Evolutionary conservation across 2,888 invertebrate species (phyloP), one percentile per base, ranked within the genome.

Genomic region (Himalopsyche japonica): DNA sequence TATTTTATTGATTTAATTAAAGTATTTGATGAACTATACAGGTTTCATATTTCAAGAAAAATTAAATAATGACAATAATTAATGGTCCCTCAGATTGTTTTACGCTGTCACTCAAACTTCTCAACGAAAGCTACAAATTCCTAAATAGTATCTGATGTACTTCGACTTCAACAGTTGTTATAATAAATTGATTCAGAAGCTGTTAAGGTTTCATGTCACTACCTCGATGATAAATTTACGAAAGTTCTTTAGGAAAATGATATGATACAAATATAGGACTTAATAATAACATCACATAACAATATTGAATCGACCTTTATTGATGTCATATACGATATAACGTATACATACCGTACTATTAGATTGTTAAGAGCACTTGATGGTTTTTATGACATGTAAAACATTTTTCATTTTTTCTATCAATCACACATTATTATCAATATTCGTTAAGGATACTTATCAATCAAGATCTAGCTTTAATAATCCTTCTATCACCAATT

Each of bases 151-250:
- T 70, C 30, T 70, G 70, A 70, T 70, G 70, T 70, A 70, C 70
- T 27, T 1, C 24, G 70, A 70, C 70, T 70, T 70, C 70, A 70
- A 70, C 70, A 70, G 70, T 70, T 70, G 70, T 70, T 70, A 70
- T 70, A 70, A 70, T 70, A 70, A 70, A 70, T 70, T 70, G 70
- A 70, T 70, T 70, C 70, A 70, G 70, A 70, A 70, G 70, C 70
- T 70, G 70, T 70, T 70, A 70, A 70, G 70, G 70, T 70, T 70
- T 70, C 70, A 70, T 70, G 70, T 70, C 70, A 70, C 24, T 70
- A 70, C 70, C 70, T 70, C 70, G 70, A 70, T 70, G 70, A 70
- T 70, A 70, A 70, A 70, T 70, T 70, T 70, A 70, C 70, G 70
- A 70, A 70, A 70, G 70, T 70, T 70, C 70, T 70, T 3, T 27